These are phyloP conservation scores for Lithobius niger DNA, from an alignment of 1,140 invertebrate genomes.

Conservation along the genomic window DNA sequence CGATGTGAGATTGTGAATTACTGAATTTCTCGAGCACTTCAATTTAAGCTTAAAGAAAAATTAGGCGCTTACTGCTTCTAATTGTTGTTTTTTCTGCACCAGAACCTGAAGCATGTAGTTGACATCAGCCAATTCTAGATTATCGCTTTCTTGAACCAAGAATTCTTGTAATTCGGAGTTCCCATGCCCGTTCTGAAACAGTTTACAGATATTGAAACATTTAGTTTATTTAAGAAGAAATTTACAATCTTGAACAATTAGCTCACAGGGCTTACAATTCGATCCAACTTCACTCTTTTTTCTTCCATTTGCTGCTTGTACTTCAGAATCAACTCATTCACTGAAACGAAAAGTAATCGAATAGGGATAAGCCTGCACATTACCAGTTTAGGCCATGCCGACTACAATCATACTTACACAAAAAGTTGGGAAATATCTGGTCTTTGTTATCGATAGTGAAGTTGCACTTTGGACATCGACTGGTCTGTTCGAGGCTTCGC, in stretches of 20 bases:
- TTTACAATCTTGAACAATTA: background rate
- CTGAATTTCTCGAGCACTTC: too few species aligned
- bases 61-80: constrained; percentile 49
- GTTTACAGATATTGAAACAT: background rate
- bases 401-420: constrained; percentile 36
- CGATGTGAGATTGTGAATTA: too few species aligned
- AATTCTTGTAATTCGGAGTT: constrained; percentile 24
- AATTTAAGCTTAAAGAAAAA: too few species aligned
- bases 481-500: constrained; percentile 57
- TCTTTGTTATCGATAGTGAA: constrained; percentile 51
- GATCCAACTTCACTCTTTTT: constrained; percentile 33
- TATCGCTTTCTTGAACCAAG: constrained; percentile 24
- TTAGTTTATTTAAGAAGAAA: background rate
- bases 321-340: constrained; percentile 70
- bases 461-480: constrained; percentile 77
- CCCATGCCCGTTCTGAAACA: constrained; percentile 14
- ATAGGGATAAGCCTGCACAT: background rate
- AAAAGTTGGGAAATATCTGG: constrained; percentile 73
- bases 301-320: constrained; percentile 45
- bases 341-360: constrained; percentile 24
- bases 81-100: constrained; percentile 56
- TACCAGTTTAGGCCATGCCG: too few species aligned
- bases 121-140: constrained; percentile 58
- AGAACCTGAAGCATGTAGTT: constrained; percentile 68
- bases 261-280: constrained; percentile 17